Percentiles rank a stretch among this genome's conserved stretches.
phyloP scores from a whole-genome alignment of 2,888 invertebrate genomes.

The Argynnis bischoffii region DNA sequence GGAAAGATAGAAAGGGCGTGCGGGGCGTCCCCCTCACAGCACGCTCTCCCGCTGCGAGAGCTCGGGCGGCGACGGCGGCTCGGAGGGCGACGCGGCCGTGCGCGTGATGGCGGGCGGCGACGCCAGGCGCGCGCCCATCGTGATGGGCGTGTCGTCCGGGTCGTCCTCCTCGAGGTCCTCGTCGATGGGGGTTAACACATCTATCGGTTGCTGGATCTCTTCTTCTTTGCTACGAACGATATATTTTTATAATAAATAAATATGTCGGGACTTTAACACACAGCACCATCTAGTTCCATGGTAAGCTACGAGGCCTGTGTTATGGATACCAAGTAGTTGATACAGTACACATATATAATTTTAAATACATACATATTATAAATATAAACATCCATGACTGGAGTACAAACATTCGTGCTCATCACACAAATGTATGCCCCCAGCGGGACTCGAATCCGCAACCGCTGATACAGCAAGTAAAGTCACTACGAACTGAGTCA shows the following conservation, averaged over 20 bases:
- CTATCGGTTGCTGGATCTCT: constrained; percentile 84
- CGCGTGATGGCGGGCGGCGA: constrained; percentile 88
- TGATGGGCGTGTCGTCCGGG: constrained; percentile 86
- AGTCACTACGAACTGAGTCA: no score
- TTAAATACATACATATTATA: no score
- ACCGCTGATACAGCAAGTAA: no score
- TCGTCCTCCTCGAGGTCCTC: constrained; percentile 88
- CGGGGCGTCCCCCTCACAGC: constrained; percentile 61
- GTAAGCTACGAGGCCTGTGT: no score
- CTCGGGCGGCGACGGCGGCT: constrained; percentile 63
- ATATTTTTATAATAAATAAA: not conserved
- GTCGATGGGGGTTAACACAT: constrained; percentile 91
- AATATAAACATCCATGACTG: no score
- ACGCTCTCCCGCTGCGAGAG: constrained; percentile 86
- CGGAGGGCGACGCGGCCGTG: constrained; percentile 87
- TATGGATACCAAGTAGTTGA: no score
- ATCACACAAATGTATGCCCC: no score
- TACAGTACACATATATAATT: no score
- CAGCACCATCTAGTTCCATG: no score
- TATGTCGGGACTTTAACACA: no score
- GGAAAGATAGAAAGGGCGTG: not conserved
- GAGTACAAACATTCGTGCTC: no score
- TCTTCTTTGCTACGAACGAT: constrained; percentile 71
- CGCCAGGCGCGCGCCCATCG: constrained; percentile 78
- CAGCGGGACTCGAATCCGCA: no score